phyloP scores from a whole-genome alignment of 2,113 vertebrate genomes.

The Sciurus niger region DNA sequence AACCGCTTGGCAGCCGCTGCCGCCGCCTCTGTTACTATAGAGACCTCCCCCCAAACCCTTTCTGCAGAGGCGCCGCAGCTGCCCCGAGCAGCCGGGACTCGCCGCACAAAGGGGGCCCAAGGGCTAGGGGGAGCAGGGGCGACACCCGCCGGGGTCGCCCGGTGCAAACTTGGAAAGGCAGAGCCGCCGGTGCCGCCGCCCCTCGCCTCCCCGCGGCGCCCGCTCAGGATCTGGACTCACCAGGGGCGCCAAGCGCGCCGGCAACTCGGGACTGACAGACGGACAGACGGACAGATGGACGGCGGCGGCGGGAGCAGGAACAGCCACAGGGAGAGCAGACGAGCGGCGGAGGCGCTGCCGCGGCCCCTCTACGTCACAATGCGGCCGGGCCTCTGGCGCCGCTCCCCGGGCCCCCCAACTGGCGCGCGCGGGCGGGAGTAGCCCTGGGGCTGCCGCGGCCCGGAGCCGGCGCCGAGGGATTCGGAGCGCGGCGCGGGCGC shows the following conservation, averaged over 20 bases:
- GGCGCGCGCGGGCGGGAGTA: conserved; percentile 50
- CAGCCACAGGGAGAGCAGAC: too few species aligned
- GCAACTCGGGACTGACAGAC: conserved; percentile 17
- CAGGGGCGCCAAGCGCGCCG: background rate
- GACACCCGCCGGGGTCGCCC: conserved; percentile 35
- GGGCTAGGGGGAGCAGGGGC: background rate
- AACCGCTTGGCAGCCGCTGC: background rate
- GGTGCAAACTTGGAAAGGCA: conserved; percentile 77
- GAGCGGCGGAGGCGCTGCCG: conserved; percentile 67
- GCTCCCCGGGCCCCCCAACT: conserved; percentile 59
- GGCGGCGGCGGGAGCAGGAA: conserved; percentile 55
- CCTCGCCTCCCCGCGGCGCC: conserved; percentile 9
- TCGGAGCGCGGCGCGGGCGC: background rate
- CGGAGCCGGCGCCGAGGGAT: background rate
- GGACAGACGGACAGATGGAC: conserved; percentile 23
- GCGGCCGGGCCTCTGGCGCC: conserved; percentile 77
- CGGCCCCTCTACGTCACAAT: conserved; percentile 85
- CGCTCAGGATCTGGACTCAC: conserved; percentile 66
- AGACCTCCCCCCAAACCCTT: conserved; percentile 53
- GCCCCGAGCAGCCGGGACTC: conserved; percentile 39
- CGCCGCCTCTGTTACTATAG: conserved; percentile 82
- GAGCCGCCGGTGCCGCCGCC: background rate
- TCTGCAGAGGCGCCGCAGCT: conserved; percentile 36
- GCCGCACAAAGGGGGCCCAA: conserved; percentile 73
- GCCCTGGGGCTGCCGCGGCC: conserved; percentile 8